Conservation (phyloP, 1,140 invertebrate genomes). For the Carcinoscorpius rotundicauda region DNA sequence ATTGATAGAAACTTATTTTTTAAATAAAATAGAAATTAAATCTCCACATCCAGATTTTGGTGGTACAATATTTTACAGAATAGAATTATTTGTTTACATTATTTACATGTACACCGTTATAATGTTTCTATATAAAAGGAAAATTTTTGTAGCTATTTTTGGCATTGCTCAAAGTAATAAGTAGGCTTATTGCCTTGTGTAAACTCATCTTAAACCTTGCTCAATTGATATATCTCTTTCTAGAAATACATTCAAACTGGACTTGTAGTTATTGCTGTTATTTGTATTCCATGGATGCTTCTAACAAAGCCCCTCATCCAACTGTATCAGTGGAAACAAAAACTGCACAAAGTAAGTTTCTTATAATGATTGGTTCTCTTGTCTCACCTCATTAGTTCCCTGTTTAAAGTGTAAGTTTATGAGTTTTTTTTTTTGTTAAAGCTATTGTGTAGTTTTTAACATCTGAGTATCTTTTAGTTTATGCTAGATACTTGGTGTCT, state of each 20-base stretch:
- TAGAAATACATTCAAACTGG: conserved; percentile 54
- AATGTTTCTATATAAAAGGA: too few relatives aligned
- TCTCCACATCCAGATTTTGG: too few relatives aligned
- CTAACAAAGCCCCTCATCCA: conserved; percentile 71
- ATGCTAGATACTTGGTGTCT: background rate
- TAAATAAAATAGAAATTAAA: too few relatives aligned
- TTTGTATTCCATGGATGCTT: conserved; percentile 86
- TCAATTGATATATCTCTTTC: conserved; percentile 3
- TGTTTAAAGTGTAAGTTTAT: background rate
- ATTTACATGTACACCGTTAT: too few relatives aligned
- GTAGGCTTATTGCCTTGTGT: too few relatives aligned
- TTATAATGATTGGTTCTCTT: background rate
- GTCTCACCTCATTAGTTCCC: background rate
- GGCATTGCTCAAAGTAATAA: too few relatives aligned
- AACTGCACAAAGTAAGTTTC: background rate
- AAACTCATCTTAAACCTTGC: too few relatives aligned
- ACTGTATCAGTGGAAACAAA: background rate
- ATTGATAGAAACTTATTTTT: too few relatives aligned
- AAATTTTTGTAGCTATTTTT: too few relatives aligned
- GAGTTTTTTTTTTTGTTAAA: background rate
- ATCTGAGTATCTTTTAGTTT: conserved; percentile 1
- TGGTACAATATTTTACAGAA: too few relatives aligned
- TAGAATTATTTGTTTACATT: too few relatives aligned
- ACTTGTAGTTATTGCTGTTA: conserved; percentile 56
- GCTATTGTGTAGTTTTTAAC: background rate